Evolutionary conservation across 2,113 vertebrate species (phyloP), one percentile per base, ranked within the genome.

Genomic region (Panurus biarmicus): DNA sequence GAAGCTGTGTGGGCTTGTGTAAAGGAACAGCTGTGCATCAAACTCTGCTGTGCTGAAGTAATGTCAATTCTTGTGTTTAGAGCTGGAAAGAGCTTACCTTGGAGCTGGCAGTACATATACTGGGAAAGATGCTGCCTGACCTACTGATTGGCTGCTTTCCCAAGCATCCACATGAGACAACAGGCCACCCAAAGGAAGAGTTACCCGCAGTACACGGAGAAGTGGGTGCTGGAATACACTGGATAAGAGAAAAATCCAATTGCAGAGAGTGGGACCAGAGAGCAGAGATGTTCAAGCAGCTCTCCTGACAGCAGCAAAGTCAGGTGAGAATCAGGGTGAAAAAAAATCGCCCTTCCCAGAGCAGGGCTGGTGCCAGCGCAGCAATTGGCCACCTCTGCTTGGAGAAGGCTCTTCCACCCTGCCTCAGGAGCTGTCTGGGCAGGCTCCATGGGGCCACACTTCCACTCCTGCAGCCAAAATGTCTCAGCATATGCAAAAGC

Each of bases 361-460:
- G 36, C 23, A 60, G 29, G 60, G 21, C 33, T 67, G 21, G 19
- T 51, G 19, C 36, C 9, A 3, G 29, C 3, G 2, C 47, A 79
- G 54, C 19, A 51, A 19, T 6, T 2, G 2, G 15, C 48, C 1
- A 1, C 33, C 25, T 42, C 48, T 64, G 1, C 53, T 19, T 9
- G 2, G 51, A 44, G 57, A 75, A 51, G 53, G 57, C 40, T 89
- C 67, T 24, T 8, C 48, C 33, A 21, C 5, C 31, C 35, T 2
- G 1, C 42, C 36, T 48, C 25, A 18, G 51, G 66, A 62, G 64
- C 28, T 15, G 22, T 12, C 9, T 15, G 51, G 21, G 40, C 1
- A 2, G 54, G 81, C 35, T 71, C 56, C 2, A 0, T 0, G 4
- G 0, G 17, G 10, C 15, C 47, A 40, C 2, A 0, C 12, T 79